A percentile compares a stretch with the other conserved stretches of the same genome.
phyloP scores from a whole-genome alignment of 2,888 invertebrate species.

The Physocephala rufipes region DNA sequence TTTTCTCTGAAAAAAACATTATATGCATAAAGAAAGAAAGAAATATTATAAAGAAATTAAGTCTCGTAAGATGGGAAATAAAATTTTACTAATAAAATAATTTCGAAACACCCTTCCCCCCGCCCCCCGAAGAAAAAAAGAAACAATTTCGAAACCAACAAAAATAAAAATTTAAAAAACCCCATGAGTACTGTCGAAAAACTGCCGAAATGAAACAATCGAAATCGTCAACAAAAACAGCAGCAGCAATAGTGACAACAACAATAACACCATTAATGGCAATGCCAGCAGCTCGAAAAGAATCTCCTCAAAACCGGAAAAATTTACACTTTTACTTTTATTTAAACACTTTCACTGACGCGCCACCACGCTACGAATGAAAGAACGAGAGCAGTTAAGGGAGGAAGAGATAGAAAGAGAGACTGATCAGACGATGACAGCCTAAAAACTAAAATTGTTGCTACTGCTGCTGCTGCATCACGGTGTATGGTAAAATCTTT shows the following conservation, averaged over 20 bases:
- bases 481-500: too few relatives aligned
- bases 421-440: not conserved
- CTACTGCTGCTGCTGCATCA: too few relatives aligned
- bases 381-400: not conserved
- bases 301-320: conserved; percentile 17
- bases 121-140: too few relatives aligned
- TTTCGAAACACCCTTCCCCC: conserved; percentile 15
- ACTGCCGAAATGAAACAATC: too few relatives aligned
- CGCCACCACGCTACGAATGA: not conserved
- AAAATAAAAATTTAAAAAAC: too few relatives aligned
- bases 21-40: conserved; percentile 39
- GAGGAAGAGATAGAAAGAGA: not conserved
- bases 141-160: too few relatives aligned
- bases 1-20: conserved; percentile 10
- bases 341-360: conserved; percentile 60
- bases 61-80: conserved; percentile 5
- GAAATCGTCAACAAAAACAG: conserved; percentile 3
- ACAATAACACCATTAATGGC: not conserved
- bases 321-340: conserved; percentile 50
- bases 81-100: conserved; percentile 10
- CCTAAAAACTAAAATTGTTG: not conserved
- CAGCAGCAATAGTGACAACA: not conserved
- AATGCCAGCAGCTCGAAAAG: not conserved
- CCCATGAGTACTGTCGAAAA: too few relatives aligned
- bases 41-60: not conserved